These are phyloP conservation scores for Scolanthus callimorphus DNA, from an alignment of 92 coral and sea anemone genomes.

Conservation along the genomic window DNA sequence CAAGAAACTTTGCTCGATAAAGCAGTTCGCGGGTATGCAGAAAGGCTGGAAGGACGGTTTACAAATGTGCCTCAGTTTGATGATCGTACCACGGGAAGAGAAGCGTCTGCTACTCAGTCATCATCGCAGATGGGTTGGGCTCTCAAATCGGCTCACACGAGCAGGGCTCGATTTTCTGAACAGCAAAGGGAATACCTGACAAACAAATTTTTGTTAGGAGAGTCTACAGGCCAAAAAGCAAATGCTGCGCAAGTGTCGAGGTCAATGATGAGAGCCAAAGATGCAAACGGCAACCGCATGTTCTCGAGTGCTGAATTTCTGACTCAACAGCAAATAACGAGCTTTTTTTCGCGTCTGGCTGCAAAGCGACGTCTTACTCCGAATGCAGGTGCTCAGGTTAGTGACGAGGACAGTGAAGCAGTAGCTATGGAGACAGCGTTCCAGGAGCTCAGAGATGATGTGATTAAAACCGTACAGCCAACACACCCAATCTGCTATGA, in stretches of 20 bases:
- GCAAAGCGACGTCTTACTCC: slow-evolving; percentile 31
- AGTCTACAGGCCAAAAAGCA: slow-evolving; percentile 49
- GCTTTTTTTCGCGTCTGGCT: slow-evolving; percentile 42
- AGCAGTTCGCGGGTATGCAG: slow-evolving; percentile 27
- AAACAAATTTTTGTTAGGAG: slow-evolving; percentile 42
- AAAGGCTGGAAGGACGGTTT: slow-evolving; percentile 33
- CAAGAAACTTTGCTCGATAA: slow-evolving; percentile 34
- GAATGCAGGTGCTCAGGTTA: background rate
- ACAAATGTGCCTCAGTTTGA: too few relatives aligned
- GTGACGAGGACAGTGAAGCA: slow-evolving; percentile 9
- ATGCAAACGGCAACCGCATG: slow-evolving; percentile 36
- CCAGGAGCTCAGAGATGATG: slow-evolving; percentile 15
- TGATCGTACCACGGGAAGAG: too few relatives aligned
- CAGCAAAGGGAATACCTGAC: slow-evolving; percentile 48
- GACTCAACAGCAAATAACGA: slow-evolving; percentile 32
- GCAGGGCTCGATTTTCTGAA: slow-evolving; percentile 31
- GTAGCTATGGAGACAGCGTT: slow-evolving; percentile 19
- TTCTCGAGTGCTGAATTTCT: slow-evolving; percentile 42
- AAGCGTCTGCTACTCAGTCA: too few relatives aligned
- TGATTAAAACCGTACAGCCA: slow-evolving; percentile 33
- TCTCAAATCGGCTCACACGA: slow-evolving; percentile 27
- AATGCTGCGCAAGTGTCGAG: slow-evolving; percentile 48
- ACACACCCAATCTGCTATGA: slow-evolving; percentile 45
- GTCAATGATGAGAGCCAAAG: slow-evolving; percentile 40
- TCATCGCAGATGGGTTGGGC: slow-evolving; percentile 63